Base-by-base conservation (phyloP, 1,140 invertebrate genomes). In the Neuroterus valhalla region DNA sequence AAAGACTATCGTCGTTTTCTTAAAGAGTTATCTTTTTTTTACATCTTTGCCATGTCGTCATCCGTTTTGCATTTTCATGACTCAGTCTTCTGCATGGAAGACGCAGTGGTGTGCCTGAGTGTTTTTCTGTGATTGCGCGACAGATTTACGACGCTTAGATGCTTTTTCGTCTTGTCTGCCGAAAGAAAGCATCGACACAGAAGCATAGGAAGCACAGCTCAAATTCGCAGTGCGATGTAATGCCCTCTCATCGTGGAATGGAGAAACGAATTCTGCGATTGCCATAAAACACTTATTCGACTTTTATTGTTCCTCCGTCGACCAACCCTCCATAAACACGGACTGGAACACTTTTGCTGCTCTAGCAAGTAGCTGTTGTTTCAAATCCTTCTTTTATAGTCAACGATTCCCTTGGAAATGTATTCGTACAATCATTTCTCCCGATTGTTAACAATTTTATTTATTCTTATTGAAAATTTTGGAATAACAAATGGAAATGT, bases 221-320 rank as follows among this genome's bases (percentile, higher is more conserved):
- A 62, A 15, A 62, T 62, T 62, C 21, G n/a, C 55, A 62, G 23
- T 26, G 55, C 55, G 31, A 52, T 69, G 44, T 69, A 68, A 72
- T 48, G 68, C 52, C 23, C 52, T 67, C 68, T 44, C 55, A n/a
- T 77, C 72, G 70, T 78, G 72, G 72, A 75, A 42, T 43, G 45
- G 19, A 62, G 68, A 62, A 72, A 69, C 70, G 75, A 78, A 78
- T 75, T 75, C 67, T 44, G 72, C 48, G 68, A 55, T 55, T 50
- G 73, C 62, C 72, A 72, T 78, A 78, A 78, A 78, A 78, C 70
- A 78, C 73, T 71, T 68, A 73, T 70, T 68, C 46, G 71, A 78
- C 62, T 75, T 78, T 78, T 75, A 78, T 75, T 71, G 46, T 68
- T 52, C 23, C 68, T 68, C 62, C 15, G 52, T 75, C 43, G 67